phyloP scores from a whole-genome alignment of 1,140 invertebrate genomes.

The Oedothorax gibbosus region DNA sequence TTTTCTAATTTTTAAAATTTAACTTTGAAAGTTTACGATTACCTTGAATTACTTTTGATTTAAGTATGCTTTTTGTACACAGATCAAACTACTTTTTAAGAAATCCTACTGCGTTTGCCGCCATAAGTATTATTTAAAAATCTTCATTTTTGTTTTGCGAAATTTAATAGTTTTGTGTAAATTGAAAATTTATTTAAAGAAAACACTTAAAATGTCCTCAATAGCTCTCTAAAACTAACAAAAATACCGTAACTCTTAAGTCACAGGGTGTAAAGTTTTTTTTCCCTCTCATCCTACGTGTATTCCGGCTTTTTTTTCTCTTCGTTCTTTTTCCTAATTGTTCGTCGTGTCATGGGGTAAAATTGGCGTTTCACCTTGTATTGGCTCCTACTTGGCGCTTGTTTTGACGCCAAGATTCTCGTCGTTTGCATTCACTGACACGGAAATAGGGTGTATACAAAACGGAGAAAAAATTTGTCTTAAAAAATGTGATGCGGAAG shows the following conservation, averaged over 20 bases:
- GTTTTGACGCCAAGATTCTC: constrained; percentile 37
- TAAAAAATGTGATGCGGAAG: background rate
- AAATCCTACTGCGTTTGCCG: too few species aligned
- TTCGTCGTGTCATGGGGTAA: background rate
- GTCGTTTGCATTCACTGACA: background rate
- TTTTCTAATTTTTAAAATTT: too few species aligned
- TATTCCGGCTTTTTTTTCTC: background rate
- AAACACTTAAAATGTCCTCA: background rate
- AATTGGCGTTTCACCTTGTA: constrained; percentile 35
- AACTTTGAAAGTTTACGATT: too few species aligned
- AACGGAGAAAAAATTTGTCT: background rate
- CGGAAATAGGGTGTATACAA: background rate
- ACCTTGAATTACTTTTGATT: too few species aligned
- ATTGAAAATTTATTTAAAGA: background rate
- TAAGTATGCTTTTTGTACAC: too few species aligned
- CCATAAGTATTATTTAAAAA: too few species aligned
- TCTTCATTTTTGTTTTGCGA: too few species aligned
- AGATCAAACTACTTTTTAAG: too few species aligned
- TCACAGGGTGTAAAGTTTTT: background rate
- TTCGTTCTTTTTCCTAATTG: background rate
- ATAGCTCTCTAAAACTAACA: background rate
- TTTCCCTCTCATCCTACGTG: background rate
- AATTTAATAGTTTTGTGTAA: background rate
- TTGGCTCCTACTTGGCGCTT: constrained; percentile 42
- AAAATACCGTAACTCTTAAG: background rate